Percentiles rank a stretch among this genome's conserved stretches.
These are phyloP conservation scores for Coreoperca whiteheadi DNA, from an alignment of 2,113 vertebrate genomes.

Conservation along the genomic window DNA sequence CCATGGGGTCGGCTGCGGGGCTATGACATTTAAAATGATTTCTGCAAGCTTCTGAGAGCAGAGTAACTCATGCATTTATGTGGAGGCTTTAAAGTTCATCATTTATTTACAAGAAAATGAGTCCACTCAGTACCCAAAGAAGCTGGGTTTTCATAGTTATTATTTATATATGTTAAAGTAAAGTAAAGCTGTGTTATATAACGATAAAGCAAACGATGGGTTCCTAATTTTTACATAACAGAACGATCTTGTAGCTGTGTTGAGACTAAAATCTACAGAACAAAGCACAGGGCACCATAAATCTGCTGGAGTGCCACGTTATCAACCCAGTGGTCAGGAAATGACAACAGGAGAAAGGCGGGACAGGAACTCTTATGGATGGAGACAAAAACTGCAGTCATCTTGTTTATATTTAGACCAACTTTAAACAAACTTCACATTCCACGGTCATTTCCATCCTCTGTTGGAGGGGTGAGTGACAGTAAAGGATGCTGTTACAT, in stretches of 20 bases:
- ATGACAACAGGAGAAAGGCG: conserved; percentile 61
- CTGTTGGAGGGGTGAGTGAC: not conserved
- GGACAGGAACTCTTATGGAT: conserved; percentile 77
- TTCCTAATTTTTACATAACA: conserved; percentile 23
- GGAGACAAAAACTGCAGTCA: conserved; percentile 42
- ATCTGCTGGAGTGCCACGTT: conserved; percentile 54
- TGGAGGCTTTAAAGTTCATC: conserved; percentile 66
- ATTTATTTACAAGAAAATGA: conserved; percentile 64
- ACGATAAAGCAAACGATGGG: conserved; percentile 17
- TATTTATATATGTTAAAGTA: conserved; percentile 34
- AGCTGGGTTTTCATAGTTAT: not conserved
- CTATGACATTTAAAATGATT: conserved; percentile 70
- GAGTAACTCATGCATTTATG: conserved; percentile 54
- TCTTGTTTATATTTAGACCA: conserved; percentile 70
- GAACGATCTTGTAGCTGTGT: conserved; percentile 9
- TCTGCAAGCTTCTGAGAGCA: conserved; percentile 51
- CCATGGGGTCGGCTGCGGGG: conserved; percentile 15
- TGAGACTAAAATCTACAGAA: conserved; percentile 24
- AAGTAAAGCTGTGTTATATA: conserved; percentile 37
- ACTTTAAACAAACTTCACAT: conserved; percentile 73
- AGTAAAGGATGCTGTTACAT: conserved; percentile 45
- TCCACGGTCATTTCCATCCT: conserved; percentile 48
- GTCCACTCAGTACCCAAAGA: conserved; percentile 37
- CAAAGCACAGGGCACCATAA: conserved; percentile 51
- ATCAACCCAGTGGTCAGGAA: conserved; percentile 68